phyloP scores from a whole-genome alignment of 2,888 invertebrate genomes.

The Tillus elongatus region DNA sequence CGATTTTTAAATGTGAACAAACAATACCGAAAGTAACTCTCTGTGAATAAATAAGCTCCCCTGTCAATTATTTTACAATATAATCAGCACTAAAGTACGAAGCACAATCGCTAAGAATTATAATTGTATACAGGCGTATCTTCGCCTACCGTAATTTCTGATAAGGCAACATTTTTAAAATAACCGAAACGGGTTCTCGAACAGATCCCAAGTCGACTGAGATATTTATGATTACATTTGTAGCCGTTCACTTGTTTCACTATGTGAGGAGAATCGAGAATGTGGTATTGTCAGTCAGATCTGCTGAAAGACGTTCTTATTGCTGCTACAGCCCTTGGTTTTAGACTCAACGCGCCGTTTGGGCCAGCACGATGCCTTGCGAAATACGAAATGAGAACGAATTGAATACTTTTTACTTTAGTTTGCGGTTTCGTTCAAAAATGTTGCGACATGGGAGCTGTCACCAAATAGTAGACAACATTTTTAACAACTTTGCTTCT shows the following conservation, averaged over 20 bases:
- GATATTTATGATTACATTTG: slow-evolving; percentile 41
- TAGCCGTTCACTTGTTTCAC: slow-evolving; percentile 39
- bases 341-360: too few relatives aligned
- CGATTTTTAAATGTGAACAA: too few relatives aligned
- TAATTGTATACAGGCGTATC: slow-evolving; percentile 36
- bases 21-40: background rate
- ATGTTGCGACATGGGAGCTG: too few relatives aligned
- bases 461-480: too few relatives aligned
- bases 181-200: slow-evolving; percentile 35
- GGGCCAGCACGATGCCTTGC: too few relatives aligned
- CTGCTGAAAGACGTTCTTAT: slow-evolving; percentile 26
- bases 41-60: slow-evolving; percentile 27
- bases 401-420: too few relatives aligned
- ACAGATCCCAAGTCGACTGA: slow-evolving; percentile 32
- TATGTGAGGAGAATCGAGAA: slow-evolving; percentile 38
- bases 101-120: slow-evolving; percentile 35
- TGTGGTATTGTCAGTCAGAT: slow-evolving; percentile 37
- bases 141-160: slow-evolving; percentile 37
- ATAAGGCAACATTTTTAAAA: slow-evolving; percentile 37
- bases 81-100: slow-evolving; percentile 35
- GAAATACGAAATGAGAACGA: too few relatives aligned
- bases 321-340: background rate
- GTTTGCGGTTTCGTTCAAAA: too few relatives aligned
- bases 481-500: too few relatives aligned
- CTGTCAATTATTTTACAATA: slow-evolving; percentile 38